These are phyloP conservation scores for Parnassius smintheus DNA, from an alignment of 2,888 invertebrate genomes.

Conservation along the genomic window DNA sequence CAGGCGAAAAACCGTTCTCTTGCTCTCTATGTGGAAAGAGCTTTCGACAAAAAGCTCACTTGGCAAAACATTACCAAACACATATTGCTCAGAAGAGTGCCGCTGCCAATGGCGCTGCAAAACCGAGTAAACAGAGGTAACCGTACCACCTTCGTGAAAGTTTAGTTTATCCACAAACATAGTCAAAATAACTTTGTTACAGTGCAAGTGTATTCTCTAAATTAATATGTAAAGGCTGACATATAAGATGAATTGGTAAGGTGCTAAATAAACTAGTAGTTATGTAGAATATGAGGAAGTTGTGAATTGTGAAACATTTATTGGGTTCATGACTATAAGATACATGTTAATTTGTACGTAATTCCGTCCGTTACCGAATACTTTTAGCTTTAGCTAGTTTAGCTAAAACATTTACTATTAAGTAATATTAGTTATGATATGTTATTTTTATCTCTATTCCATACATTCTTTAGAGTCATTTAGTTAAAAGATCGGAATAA, in stretches of 20 bases:
- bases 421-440: conserved; percentile 50
- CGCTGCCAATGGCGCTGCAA: conserved; percentile 83
- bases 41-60: conserved; percentile 94
- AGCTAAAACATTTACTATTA: conserved; percentile 64
- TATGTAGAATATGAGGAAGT: conserved; percentile 62
- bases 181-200: conserved; percentile 73
- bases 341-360: conserved; percentile 77
- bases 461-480: conserved; percentile 50
- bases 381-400: conserved; percentile 61
- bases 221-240: conserved; percentile 74
- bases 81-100: conserved; percentile 93
- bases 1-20: conserved; percentile 98
- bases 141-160: conserved; percentile 39
- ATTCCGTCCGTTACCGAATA: conserved; percentile 79
- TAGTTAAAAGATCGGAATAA: too few species aligned
- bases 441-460: conserved; percentile 55
- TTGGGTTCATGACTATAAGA: conserved; percentile 59
- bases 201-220: conserved; percentile 64
- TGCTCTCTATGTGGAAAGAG: conserved; percentile 97
- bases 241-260: conserved; percentile 77
- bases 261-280: conserved; percentile 74
- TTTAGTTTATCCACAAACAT: conserved; percentile 46
- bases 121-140: conserved; percentile 79
- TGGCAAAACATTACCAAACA: conserved; percentile 96
- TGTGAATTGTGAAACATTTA: conserved; percentile 51